Evolutionary conservation across 1,140 invertebrate genomes (phyloP), one percentile per base, ranked within the genome.

Genomic region (Atta cephalotes): DNA sequence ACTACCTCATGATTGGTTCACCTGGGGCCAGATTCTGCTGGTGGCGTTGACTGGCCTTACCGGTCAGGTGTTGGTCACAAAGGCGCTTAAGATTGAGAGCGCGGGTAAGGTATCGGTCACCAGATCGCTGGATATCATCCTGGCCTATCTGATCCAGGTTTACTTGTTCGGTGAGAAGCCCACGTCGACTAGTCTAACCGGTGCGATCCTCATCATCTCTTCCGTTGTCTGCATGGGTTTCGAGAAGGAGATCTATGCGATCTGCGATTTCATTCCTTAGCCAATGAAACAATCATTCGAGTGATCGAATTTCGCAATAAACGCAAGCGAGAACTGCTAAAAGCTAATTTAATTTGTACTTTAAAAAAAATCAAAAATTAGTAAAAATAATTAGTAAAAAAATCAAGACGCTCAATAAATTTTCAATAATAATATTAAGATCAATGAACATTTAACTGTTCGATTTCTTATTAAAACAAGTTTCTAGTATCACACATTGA

Each of bases 31-130:
- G 60, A 94, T 95, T 31, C 14, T 92, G 6, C 51, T 91, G 16
- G 87, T 95, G 1, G 94, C 94, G 7, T 35, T 93, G 0, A 95
- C 95, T 35, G 96, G 96, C 28, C 89, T 96, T 0, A 91, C 89
- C 31, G 95, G 96, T 5, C 96, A 96, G 90, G 91, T 96, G 39
- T 82, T 96, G 4, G 95, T 96, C 0, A 95, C 95, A 9, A 95
- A 95, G 60, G 95, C 96, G 6, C 90, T 96, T 31, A 93, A 95
- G 82, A 94, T 95, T 62, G 96, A 96, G 92, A 94, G 95, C 2
- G 96, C 96, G n/a, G 95, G 95, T 12, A 95, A 95, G 79, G 95
- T 96, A 2, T 95, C 96, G 18, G 95, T 96, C 1, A 96, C 96
- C 0, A 91, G 96, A 82, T 96, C 96, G 0, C 90, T 96, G 12